Percentiles rank a stretch among this genome's conserved stretches.
Evolutionary conservation across 2,113 vertebrate genomes (phyloP).

Genomic region (Pygoscelis antarcticus): DNA sequence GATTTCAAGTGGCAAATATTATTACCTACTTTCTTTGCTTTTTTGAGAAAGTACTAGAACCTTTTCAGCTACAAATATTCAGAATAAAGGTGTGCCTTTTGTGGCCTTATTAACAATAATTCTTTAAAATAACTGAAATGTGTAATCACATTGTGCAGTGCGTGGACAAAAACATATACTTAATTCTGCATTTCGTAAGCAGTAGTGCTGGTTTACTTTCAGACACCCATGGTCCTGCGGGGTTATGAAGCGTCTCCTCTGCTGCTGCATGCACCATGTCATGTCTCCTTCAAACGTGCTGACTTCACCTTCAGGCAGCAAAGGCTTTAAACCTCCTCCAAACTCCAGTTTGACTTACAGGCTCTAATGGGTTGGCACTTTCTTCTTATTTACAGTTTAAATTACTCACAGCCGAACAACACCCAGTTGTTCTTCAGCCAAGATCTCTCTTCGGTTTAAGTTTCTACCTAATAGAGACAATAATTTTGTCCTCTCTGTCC

Average conservation of each 20-base stretch:
- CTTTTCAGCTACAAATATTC: background rate
- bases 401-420: background rate
- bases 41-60: background rate
- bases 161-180: background rate
- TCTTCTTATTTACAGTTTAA: background rate
- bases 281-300: background rate
- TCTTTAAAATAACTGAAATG: background rate
- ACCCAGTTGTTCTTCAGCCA: background rate
- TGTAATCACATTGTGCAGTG: background rate
- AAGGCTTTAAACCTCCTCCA: background rate
- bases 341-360: background rate
- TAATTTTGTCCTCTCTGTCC: background rate
- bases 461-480: background rate
- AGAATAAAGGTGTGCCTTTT: background rate
- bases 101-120: background rate
- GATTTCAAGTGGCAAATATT: constrained; percentile 49
- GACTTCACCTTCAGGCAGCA: background rate
- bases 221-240: background rate
- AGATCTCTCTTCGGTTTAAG: background rate
- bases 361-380: background rate
- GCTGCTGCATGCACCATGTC: background rate
- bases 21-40: background rate
- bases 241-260: background rate
- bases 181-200: background rate
- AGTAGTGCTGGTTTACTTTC: background rate